Base-by-base conservation (phyloP, 2,888 invertebrate species). In the Perizoma flavofasciatum region DNA sequence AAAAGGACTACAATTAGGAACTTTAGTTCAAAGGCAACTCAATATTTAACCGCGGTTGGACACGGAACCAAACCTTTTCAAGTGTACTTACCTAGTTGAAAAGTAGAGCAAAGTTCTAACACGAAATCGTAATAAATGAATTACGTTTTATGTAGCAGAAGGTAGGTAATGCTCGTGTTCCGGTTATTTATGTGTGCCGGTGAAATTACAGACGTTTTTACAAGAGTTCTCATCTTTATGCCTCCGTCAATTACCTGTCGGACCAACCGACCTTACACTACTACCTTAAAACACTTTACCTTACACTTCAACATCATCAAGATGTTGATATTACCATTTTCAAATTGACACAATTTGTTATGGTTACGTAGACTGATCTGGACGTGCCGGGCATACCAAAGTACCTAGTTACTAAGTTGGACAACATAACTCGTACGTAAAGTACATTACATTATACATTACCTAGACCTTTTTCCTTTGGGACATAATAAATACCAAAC, bases 1-100 rank as follows among this genome's bases (percentile, higher is more conserved):
- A n/a, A n/a, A n/a, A n/a, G n/a, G n/a, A n/a, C n/a, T n/a, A 59
- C 51, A 66, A 50, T 59, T 63, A 58, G 43, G 46, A 61, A 59
- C 57, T 65, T 61, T 53, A 54, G 49, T 49, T 49, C 39, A 52
- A 55, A 33, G 56, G 61, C 58, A 52, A 52, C 40, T 47, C 46
- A 9, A 43, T 49, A 43, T 34, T 54, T 54, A 51, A 54, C 49
- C 40, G 50, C 46, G 39, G 49, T 49, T 51, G 45, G 34, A 37
- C 49, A 60, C 48, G 40, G 41, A 54, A 52, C 46, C 10, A 45
- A 37, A 43, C 46, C 39, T 52, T 3, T 22, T 22, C 22, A 41
- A 49, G 50, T 10, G 43, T 39, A 41, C 45, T 53, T 5, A 37
- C 37, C 52, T 43, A 41, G 45, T 56, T 56, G 49, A 54, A 46